Evolutionary conservation across 1,140 invertebrate genomes (phyloP).

Genomic region (Temnothorax longispinosus): DNA sequence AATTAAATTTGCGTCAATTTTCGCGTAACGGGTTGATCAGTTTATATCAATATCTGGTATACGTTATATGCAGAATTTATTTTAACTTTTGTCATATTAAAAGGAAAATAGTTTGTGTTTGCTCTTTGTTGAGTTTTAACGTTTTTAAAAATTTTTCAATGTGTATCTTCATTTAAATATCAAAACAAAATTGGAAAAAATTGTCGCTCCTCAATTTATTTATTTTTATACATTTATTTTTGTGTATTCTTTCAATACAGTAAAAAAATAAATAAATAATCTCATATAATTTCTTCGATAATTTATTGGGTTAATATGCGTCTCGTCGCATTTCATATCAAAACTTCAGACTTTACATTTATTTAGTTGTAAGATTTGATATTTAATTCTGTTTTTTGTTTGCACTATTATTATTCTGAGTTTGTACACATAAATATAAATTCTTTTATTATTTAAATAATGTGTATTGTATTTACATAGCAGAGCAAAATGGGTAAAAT

Average conservation of each 20-base stretch:
- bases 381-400: background rate
- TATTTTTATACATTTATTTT: background rate
- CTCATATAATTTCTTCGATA: background rate
- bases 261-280: background rate
- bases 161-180: background rate
- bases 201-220: background rate
- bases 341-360: too few relatives aligned
- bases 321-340: too few relatives aligned
- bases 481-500: background rate
- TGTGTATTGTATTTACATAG: background rate
- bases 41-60: background rate
- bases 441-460: background rate
- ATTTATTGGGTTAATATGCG: background rate
- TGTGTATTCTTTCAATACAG: background rate
- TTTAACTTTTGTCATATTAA: background rate
- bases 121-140: background rate
- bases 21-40: background rate
- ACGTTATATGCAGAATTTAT: background rate
- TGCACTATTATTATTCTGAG: background rate
- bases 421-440: background rate
- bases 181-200: background rate
- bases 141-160: background rate
- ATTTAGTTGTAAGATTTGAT: background rate
- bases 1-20: conserved; percentile 15
- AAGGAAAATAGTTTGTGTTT: background rate